phyloP scores from a whole-genome alignment of 2,888 invertebrate genomes.

The Rotaria sp. region DNA sequence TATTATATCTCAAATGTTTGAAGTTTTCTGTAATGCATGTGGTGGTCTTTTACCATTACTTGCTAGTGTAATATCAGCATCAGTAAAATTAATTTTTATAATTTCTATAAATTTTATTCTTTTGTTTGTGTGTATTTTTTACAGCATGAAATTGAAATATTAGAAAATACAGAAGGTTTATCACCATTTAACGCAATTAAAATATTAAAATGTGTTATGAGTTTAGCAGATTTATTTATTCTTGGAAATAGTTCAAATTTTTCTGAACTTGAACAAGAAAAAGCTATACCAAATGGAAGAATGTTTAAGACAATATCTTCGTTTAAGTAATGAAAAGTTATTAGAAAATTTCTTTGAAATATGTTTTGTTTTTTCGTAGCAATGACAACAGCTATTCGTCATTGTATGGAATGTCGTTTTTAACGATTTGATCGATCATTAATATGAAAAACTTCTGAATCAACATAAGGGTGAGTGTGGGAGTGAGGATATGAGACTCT shows the following conservation, averaged over 20 bases:
- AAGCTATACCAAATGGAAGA: conserved; percentile 95
- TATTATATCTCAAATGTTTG: conserved; percentile 92
- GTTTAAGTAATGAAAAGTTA: too few species aligned
- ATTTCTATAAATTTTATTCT: too few species aligned
- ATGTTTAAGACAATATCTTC: conserved; percentile 88
- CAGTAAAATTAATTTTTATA: conserved; percentile 61
- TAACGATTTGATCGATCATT: too few species aligned
- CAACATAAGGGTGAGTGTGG: too few species aligned
- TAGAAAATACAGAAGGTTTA: conserved; percentile 96
- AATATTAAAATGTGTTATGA: conserved; percentile 91
- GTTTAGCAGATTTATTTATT: conserved; percentile 94
- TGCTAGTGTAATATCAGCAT: conserved; percentile 93
- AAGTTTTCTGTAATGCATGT: conserved; percentile 95
- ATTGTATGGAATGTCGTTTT: too few species aligned
- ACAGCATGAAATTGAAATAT: conserved; percentile 92
- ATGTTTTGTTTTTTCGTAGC: too few species aligned
- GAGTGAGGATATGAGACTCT: too few species aligned
- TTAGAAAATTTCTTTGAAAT: too few species aligned
- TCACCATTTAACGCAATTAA: conserved; percentile 94
- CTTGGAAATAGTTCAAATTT: too few species aligned
- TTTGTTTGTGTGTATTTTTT: neutral
- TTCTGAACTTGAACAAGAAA: conserved; percentile 94
- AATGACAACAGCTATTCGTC: too few species aligned
- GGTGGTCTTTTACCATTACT: conserved; percentile 89
- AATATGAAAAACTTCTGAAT: too few species aligned